A percentile compares a stretch with the other conserved stretches of the same genome.
Conservation (phyloP, 2,113 vertebrate species). For the Pyrgilauda ruficollis region DNA sequence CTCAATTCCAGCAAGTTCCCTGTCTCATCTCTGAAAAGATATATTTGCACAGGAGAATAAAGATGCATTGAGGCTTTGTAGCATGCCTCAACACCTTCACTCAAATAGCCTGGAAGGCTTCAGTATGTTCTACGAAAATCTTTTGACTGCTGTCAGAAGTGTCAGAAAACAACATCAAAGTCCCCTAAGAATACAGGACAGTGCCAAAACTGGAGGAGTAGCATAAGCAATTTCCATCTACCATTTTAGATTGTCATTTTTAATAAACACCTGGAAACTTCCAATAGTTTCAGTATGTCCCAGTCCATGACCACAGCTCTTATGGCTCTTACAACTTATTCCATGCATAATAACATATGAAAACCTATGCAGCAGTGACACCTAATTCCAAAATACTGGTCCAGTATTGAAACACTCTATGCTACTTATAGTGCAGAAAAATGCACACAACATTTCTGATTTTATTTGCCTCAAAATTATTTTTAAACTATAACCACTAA, state of each 20-base stretch:
- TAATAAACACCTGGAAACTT: not conserved
- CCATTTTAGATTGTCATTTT: not conserved
- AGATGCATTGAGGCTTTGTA: not conserved
- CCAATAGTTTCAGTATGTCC: not conserved
- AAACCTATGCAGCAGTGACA: not conserved
- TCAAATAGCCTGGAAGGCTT: not conserved
- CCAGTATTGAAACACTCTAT: not conserved
- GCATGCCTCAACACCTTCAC: not conserved
- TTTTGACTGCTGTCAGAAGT: slow-evolving; percentile 9
- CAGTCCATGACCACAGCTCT: not conserved
- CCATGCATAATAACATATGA: not conserved
- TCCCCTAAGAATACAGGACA: not conserved
- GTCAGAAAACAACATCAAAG: slow-evolving; percentile 25
- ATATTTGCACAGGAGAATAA: not conserved
- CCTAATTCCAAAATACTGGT: not conserved
- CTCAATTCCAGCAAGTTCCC: not conserved
- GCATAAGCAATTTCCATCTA: not conserved
- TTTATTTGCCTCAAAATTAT: not conserved
- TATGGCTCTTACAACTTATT: not conserved
- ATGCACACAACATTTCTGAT: not conserved
- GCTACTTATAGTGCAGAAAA: not conserved
- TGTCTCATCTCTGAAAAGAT: not conserved
- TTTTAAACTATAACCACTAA: not conserved
- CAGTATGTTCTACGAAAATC: not conserved
- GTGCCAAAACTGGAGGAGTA: not conserved